A percentile compares a stretch with the other conserved stretches of the same genome.
Conservation (phyloP, 2,113 vertebrate species). For the Aptenodytes forsteri region DNA sequence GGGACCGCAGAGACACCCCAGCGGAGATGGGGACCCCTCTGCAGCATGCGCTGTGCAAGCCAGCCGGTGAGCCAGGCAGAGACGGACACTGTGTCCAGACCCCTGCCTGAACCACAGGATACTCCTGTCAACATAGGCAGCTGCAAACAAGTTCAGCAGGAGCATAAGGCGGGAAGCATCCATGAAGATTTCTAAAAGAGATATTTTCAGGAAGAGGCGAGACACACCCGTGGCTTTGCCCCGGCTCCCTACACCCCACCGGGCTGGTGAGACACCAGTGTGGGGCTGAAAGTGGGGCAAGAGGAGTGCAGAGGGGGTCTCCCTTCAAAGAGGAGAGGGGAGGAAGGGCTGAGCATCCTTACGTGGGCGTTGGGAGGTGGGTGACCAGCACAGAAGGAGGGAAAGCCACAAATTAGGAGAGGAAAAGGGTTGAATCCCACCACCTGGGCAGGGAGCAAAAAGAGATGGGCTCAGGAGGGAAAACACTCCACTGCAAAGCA, state of each 20-base stretch:
- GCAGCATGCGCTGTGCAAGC: fast-evolving
- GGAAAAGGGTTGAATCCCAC: not conserved
- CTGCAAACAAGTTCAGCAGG: not conserved
- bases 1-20: not conserved
- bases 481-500: not conserved
- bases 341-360: not conserved
- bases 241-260: not conserved
- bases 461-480: not conserved
- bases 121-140: not conserved
- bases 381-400: not conserved
- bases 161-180: not conserved
- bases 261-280: fast-evolving
- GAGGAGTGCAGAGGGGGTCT: not conserved
- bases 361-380: not conserved
- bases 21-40: not conserved
- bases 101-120: not conserved
- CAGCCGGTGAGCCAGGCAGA: not conserved
- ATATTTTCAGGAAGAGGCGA: not conserved
- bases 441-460: not conserved
- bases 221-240: not conserved
- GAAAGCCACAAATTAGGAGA: not conserved
- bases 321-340: not conserved
- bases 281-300: not conserved
- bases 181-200: not conserved
- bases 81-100: fast-evolving